phyloP scores from a whole-genome alignment of 2,113 vertebrate species.

The Pungitius pungitius region DNA sequence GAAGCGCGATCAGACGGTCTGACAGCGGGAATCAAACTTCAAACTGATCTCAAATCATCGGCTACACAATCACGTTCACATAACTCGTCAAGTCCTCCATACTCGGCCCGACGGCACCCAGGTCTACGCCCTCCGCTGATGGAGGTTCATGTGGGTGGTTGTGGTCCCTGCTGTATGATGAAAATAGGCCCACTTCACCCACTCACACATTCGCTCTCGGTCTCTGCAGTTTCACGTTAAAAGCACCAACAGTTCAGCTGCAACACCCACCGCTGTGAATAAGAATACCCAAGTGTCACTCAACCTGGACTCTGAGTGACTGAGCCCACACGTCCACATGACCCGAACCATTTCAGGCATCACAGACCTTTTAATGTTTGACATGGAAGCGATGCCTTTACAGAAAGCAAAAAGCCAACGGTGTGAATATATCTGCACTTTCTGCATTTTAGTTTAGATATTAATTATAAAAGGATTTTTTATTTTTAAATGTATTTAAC shows the following conservation, averaged over 20 bases:
- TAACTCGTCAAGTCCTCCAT: not conserved
- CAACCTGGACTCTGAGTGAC: conserved; percentile 53
- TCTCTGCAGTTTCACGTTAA: conserved; percentile 51
- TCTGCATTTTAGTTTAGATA: not conserved
- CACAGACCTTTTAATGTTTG: conserved; percentile 41
- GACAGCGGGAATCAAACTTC: conserved; percentile 10
- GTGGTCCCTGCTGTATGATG: conserved; percentile 7
- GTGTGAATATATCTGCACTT: not conserved
- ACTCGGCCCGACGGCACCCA: conserved; percentile 10
- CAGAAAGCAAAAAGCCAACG: conserved; percentile 8
- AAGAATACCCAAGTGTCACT: conserved; percentile 66
- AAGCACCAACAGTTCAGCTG: conserved; percentile 65
- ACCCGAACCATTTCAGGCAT: conserved; percentile 50
- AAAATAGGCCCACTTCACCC: conserved; percentile 55
- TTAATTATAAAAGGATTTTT: conserved; percentile 1
- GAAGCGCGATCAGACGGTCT: conserved; percentile 34
- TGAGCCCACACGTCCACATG: conserved; percentile 59
- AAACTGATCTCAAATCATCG: conserved; percentile 19
- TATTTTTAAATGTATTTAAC: not conserved
- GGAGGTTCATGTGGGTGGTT: conserved; percentile 31
- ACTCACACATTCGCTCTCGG: conserved; percentile 42
- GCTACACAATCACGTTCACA: not conserved
- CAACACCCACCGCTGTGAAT: conserved; percentile 65
- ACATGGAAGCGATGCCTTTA: conserved; percentile 16
- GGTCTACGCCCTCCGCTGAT: conserved; percentile 9